Evolutionary conservation across 2,797 vertebrate species (phyloP).

Genomic region (Sorex maritimensis): DNA sequence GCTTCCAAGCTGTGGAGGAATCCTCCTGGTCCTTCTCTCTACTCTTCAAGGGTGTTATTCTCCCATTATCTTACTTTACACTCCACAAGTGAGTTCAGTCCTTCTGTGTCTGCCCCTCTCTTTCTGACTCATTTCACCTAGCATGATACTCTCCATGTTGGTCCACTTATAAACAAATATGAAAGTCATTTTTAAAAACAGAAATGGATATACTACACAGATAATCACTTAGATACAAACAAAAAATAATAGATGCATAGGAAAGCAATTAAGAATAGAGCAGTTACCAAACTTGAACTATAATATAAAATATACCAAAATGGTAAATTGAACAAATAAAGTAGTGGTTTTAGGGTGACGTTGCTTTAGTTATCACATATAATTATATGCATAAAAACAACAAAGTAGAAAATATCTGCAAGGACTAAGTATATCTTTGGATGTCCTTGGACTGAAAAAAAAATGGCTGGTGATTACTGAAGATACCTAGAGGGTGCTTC

Average conservation of each 20-base stretch:
- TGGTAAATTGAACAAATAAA: constrained; percentile 25
- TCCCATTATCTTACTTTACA: too few relatives aligned
- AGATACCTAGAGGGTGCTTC: not conserved
- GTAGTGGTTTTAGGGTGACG: not conserved
- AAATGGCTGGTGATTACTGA: not conserved
- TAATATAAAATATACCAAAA: not conserved
- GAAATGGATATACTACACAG: not conserved
- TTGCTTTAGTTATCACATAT: not conserved
- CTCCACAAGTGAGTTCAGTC: too few relatives aligned
- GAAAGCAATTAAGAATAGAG: not conserved
- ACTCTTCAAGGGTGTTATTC: too few relatives aligned
- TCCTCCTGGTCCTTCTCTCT: too few relatives aligned
- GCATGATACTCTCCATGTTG: too few relatives aligned
- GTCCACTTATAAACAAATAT: too few relatives aligned
- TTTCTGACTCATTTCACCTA: too few relatives aligned
- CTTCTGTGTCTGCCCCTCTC: too few relatives aligned
- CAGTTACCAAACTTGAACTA: not conserved
- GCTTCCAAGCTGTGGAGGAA: too few relatives aligned
- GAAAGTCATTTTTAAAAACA: too few relatives aligned
- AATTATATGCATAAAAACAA: not conserved
- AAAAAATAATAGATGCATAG: not conserved
- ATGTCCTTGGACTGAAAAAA: not conserved
- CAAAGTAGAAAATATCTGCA: not conserved
- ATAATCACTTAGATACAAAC: not conserved
- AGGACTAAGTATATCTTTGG: not conserved